Percentiles rank a stretch among this genome's conserved stretches.
These are phyloP conservation scores for Catalaphyllia jardinei DNA, from an alignment of 64 coral and sea anemone species.

Conservation along the genomic window DNA sequence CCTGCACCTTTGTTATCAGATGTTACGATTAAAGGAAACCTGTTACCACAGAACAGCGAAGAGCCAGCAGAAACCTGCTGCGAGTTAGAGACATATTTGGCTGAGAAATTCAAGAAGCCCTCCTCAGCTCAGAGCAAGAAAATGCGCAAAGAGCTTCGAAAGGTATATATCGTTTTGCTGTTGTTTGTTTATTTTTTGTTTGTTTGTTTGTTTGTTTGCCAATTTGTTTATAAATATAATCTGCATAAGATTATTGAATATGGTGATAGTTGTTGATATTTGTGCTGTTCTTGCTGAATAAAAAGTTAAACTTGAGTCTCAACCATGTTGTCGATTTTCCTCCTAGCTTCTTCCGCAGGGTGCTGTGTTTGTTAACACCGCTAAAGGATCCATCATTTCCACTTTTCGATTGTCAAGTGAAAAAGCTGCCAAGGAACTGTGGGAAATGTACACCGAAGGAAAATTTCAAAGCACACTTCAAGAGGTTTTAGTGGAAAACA, in stretches of 20 bases:
- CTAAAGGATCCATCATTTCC: conserved; percentile 3
- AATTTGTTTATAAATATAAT: too few species aligned
- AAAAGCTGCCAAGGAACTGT: conserved; percentile 35
- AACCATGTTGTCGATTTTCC: not conserved
- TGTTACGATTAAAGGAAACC: not conserved
- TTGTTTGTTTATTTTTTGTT: not conserved
- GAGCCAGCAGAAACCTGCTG: not conserved
- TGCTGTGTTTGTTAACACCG: conserved; percentile 40
- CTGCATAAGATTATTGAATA: too few species aligned
- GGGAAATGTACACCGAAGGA: conserved; percentile 59
- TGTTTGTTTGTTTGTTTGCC: not conserved
- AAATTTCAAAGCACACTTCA: conserved; percentile 5
- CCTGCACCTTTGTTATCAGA: not conserved
- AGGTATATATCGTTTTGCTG: not conserved
- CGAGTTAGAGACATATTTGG: not conserved
- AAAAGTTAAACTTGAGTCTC: not conserved
- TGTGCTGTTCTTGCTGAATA: not conserved
- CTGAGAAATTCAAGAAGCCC: not conserved
- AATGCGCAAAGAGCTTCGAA: not conserved
- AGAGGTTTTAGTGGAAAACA: not conserved
- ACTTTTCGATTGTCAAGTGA: conserved; percentile 60
- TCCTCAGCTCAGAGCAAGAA: not conserved
- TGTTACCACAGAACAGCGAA: not conserved
- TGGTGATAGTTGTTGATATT: too few species aligned
- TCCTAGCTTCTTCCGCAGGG: conserved; percentile 55